phyloP scores from a whole-genome alignment of 2,797 vertebrate species.

The Poeciliopsis presidionis region DNA sequence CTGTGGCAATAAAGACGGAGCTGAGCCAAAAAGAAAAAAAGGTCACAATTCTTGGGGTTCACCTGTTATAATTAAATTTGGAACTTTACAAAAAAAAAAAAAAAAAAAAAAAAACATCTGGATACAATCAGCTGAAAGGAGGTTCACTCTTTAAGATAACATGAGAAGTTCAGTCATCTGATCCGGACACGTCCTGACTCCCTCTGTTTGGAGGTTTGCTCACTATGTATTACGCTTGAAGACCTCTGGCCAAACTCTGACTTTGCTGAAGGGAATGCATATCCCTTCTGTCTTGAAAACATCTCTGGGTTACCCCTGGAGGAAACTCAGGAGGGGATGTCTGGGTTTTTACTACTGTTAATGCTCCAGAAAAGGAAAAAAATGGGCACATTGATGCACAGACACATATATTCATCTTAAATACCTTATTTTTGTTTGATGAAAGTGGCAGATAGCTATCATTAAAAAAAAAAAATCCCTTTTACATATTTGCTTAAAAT shows the following conservation, averaged over 20 bases:
- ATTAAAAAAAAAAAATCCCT: not conserved
- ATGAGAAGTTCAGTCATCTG: not conserved
- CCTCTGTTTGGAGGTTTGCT: not conserved
- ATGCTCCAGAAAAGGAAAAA: not conserved
- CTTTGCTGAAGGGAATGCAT: not conserved
- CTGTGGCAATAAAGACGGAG: too few species aligned
- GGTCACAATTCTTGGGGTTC: too few species aligned
- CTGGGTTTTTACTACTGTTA: not conserved
- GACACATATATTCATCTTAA: not conserved
- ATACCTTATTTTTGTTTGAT: not conserved
- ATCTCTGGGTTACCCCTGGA: not conserved
- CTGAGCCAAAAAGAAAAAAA: too few species aligned
- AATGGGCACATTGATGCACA: not conserved
- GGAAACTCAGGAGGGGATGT: not conserved
- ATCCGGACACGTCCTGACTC: not conserved
- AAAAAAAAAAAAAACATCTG: not conserved
- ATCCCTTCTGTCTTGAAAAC: not conserved
- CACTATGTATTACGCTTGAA: not conserved
- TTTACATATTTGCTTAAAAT: too few species aligned
- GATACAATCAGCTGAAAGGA: not conserved
- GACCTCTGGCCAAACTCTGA: not conserved
- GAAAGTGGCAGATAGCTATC: not conserved
- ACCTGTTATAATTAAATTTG: too few species aligned
- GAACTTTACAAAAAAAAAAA: too few species aligned
- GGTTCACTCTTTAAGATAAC: not conserved